Evolutionary conservation across 2,797 vertebrate species (phyloP), one percentile per base, ranked within the genome.

Genomic region (Micrastur ruficollis): DNA sequence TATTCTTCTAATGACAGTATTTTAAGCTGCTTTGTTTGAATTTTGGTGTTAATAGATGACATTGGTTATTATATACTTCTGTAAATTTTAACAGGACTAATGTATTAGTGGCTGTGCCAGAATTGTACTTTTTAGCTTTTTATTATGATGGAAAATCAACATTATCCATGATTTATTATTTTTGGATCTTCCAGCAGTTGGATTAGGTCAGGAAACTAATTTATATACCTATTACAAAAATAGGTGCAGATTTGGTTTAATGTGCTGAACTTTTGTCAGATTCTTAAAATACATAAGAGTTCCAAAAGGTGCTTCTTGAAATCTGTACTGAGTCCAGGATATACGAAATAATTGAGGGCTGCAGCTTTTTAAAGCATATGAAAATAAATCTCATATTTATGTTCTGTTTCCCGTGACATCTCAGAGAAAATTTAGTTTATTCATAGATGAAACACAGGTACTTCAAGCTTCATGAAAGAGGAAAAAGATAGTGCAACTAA

Each of bases 1-100:
- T 87, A 18, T 85, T 94, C 32, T 95, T 93, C 13, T 87, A n/a
- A 72, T 58, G 59, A 29, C 19, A 66, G 13, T 62, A 49, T 83
- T 86, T 86, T 80, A 82, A 81, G 40, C 34, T 80, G 18, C 80
- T 94, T 83, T 92, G 81, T 93, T 95, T 95, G 44, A 86, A 38
- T 95, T 90, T 74, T 34, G 80, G 11, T 89, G 73, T 83, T 80
- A 92, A 66, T 50, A 81, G 70, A 82, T 83, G 44, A 94, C 56
- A 40, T 34, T 81, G 53, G n/a, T 52, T 85, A n/a, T 84, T 95
- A 75, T 17, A 53, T 42, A 62, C 56, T 81, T 75, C 66, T 90
- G 55, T 91, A 86, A 90, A 70, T 95, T 34, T 85, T 87, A 85
- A 58, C 42, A 89, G 42, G 20, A 46, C 29, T 90, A 78, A 70